Evolutionary conservation across 2,888 invertebrate genomes (phyloP).

Genomic region (Conus canariensis): DNA sequence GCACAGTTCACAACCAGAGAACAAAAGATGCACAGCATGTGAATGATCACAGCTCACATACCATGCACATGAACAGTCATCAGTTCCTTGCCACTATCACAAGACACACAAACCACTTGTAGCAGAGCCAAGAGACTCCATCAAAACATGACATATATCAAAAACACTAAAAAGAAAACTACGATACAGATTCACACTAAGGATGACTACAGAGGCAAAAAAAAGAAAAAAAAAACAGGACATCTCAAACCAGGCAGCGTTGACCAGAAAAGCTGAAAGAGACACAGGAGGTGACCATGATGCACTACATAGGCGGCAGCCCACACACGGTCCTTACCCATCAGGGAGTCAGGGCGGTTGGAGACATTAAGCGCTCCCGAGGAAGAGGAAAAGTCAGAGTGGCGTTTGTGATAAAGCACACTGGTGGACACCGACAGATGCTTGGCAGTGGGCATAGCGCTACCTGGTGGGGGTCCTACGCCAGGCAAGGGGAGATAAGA

Average conservation of each 20-base stretch:
- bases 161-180: background rate
- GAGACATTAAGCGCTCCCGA: conserved; percentile 62
- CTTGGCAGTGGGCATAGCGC: conserved; percentile 65
- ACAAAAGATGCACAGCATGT: too few relatives aligned
- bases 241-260: background rate
- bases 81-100: background rate
- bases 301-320: background rate
- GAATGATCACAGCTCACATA: background rate
- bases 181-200: background rate
- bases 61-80: background rate
- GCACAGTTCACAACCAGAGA: too few relatives aligned
- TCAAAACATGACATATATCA: background rate
- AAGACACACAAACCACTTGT: background rate
- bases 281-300: background rate
- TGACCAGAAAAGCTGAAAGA: background rate
- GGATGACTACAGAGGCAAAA: background rate
- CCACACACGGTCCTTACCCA: conserved; percentile 63
- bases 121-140: too few relatives aligned
- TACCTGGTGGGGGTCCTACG: conserved; percentile 55
- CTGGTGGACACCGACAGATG: conserved; percentile 72
- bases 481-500: background rate
- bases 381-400: conserved; percentile 66
- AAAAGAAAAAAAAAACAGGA: background rate
- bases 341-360: conserved; percentile 65
- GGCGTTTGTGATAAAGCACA: conserved; percentile 71